Evolutionary conservation across 2,888 invertebrate species (phyloP), one percentile per base, ranked within the genome.

Genomic region (Sarcophaga variegata): DNA sequence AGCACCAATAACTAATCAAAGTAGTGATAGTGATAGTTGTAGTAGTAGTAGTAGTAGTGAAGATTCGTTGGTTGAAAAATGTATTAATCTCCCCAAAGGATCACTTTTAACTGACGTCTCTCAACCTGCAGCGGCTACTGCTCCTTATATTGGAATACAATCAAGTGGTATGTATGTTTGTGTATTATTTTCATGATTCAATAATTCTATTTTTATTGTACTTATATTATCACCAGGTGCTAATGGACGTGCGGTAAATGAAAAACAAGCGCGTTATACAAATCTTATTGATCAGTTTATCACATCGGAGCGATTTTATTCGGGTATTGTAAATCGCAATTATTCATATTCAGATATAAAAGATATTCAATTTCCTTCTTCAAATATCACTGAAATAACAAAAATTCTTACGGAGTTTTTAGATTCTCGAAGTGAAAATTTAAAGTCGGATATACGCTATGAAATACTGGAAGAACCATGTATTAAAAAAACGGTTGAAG

Each of bases 391-490:
- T 11, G 54, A 85, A 63, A 77, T 59, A 5, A 63, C 37, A 14
- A 54, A 77, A 17, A 81, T 85, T 17, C 72, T 63, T 70, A 3
- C 22, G 83, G 89, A 90, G 78, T 90, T 90, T 64, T n/a, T 27
- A 1, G 54, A 81, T 22, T 72, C 72, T 5, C 49, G 84, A 45
- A 81, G 22, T 11, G 3, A n/a, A 47, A 22, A 74, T 1, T 45
- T 10, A 20, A 76, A 83, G 63, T 79, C 81, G 2, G 17, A 69
- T 14, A 69, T 78, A 6, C 81, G 85, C 0, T 82, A 89, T 47
- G 90, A 90, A 74, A 85, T 88, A 0, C 22, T 88, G 0, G 90
- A 91, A 66, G 81, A 88, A 2, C 74, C 89, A 11, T 90, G 89
- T 69, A 81, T 89, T 1, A 91, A 90, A 88, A 87, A 80, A 76